Conservation (phyloP, 1,140 invertebrate species). For the Nasonia longicornis region DNA sequence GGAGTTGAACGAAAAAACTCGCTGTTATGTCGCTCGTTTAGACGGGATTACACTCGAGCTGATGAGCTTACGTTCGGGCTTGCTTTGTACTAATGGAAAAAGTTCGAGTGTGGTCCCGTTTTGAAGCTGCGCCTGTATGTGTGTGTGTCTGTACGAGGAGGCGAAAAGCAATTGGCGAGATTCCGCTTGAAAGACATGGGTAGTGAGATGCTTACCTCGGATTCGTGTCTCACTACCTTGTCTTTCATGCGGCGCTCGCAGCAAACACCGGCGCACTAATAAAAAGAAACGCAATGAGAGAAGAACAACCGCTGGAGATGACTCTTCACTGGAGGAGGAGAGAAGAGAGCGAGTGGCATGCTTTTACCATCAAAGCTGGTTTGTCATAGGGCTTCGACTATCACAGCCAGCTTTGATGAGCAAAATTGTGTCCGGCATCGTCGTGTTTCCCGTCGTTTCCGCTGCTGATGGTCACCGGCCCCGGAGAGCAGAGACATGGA, state of each 20-base stretch:
- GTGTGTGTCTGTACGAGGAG: neutral
- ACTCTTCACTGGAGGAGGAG: neutral
- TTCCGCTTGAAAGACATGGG: conserved; percentile 90
- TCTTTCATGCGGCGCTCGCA: conserved; percentile 82
- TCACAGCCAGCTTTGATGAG: conserved; percentile 90
- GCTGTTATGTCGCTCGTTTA: neutral
- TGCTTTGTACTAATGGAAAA: no score
- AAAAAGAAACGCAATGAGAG: neutral
- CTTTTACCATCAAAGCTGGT: conserved; percentile 80
- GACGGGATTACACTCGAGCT: neutral
- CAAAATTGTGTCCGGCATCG: conserved; percentile 70
- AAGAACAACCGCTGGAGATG: neutral
- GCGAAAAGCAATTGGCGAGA: conserved; percentile 25
- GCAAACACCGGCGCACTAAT: neutral
- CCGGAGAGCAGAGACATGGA: conserved; percentile 15
- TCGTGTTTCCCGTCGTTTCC: neutral
- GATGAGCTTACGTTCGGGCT: neutral
- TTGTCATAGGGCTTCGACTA: conserved; percentile 79
- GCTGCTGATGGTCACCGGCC: neutral
- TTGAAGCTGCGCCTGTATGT: neutral
- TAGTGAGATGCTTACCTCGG: conserved; percentile 86
- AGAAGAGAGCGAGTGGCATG: conserved; percentile 56
- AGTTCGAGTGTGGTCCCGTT: neutral
- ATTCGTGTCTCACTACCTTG: conserved; percentile 89
- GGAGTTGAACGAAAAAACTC: neutral